These are phyloP conservation scores for Glossophaga mutica DNA, from an alignment of 2,797 vertebrate genomes.

Conservation along the genomic window DNA sequence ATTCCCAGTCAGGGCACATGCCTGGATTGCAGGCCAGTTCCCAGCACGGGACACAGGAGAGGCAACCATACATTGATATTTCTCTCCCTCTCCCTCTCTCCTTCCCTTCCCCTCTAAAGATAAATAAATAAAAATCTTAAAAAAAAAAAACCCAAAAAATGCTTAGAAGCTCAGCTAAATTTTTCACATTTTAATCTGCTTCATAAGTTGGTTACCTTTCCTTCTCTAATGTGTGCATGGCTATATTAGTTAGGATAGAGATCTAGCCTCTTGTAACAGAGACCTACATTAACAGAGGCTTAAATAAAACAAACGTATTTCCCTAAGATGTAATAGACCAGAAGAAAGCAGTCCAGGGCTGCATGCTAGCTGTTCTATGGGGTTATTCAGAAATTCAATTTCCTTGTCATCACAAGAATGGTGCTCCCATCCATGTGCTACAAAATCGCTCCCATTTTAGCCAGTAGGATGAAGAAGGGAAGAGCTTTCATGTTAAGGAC, in stretches of 20 bases:
- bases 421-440: not conserved
- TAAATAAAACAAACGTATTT: conserved; percentile 3
- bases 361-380: not conserved
- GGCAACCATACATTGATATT: too few relatives aligned
- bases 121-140: too few relatives aligned
- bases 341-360: not conserved
- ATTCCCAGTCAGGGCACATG: too few relatives aligned
- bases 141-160: too few relatives aligned
- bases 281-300: not conserved
- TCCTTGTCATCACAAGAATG: not conserved
- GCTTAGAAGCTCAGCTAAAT: conserved; percentile 24
- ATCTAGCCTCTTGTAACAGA: not conserved
- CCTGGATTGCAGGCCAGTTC: too few relatives aligned
- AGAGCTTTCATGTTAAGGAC: not conserved
- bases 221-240: not conserved
- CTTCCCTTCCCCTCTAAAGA: too few relatives aligned
- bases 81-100: too few relatives aligned
- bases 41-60: too few relatives aligned
- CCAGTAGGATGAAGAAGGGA: not conserved
- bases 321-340: not conserved
- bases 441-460: not conserved
- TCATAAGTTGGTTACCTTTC: not conserved
- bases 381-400: not conserved
- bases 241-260: not conserved
- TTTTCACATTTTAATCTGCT: conserved; percentile 31